These are phyloP conservation scores for Epirrhoe tristata DNA, from an alignment of 2,888 invertebrate genomes.

Conservation along the genomic window DNA sequence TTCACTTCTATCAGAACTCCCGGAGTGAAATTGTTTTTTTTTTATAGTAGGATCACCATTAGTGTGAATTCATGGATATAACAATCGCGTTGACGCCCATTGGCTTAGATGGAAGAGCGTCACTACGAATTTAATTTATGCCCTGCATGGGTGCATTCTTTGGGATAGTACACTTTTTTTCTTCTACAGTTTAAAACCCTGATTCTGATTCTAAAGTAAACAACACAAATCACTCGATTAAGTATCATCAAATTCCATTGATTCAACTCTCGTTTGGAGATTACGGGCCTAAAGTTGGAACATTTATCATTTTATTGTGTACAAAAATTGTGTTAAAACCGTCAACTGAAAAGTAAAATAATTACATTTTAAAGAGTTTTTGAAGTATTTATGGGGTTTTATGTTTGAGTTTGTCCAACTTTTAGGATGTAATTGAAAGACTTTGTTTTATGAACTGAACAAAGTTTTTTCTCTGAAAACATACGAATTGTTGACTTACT, in stretches of 20 bases:
- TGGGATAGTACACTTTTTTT: too few species aligned
- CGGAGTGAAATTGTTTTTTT: too few species aligned
- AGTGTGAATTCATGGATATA: too few species aligned
- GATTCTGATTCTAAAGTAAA: neutral
- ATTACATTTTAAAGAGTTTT: slow-evolving; percentile 25
- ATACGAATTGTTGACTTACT: neutral
- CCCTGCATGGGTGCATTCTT: too few species aligned
- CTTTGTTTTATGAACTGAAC: slow-evolving; percentile 5
- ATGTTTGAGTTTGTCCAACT: slow-evolving; percentile 9
- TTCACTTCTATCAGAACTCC: too few species aligned
- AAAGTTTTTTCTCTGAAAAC: neutral
- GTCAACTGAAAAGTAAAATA: slow-evolving; percentile 16
- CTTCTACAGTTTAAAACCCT: too few species aligned
- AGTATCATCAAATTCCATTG: neutral
- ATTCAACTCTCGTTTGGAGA: neutral
- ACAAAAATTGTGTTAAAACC: slow-evolving; percentile 3
- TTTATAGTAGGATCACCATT: too few species aligned
- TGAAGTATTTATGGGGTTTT: slow-evolving; percentile 13
- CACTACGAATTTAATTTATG: too few species aligned
- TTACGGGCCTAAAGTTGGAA: neutral
- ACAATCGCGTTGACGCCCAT: too few species aligned
- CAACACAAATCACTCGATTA: neutral
- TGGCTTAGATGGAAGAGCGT: too few species aligned
- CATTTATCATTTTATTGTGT: slow-evolving; percentile 1
- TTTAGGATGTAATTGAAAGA: slow-evolving; percentile 5